Percentiles rank a stretch among this genome's conserved stretches.
These are phyloP conservation scores for Sogatella furcifera DNA, from an alignment of 1,140 invertebrate species.

Conservation along the genomic window DNA sequence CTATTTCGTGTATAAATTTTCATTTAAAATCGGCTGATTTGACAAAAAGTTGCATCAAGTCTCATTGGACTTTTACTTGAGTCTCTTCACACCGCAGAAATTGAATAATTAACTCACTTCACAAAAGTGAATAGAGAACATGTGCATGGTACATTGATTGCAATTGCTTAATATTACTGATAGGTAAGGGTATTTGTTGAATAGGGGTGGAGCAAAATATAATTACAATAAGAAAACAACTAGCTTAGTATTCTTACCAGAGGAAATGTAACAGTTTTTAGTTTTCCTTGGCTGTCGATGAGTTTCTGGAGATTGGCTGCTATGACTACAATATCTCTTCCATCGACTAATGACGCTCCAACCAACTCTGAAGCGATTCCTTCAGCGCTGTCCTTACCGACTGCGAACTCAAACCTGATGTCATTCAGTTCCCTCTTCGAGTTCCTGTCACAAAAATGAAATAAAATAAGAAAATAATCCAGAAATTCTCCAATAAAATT, in stretches of 20 bases:
- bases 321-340: conserved; percentile 80
- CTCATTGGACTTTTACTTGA: too few relatives aligned
- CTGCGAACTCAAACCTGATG: conserved; percentile 91
- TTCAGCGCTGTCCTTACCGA: conserved; percentile 84
- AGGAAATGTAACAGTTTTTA: conserved; percentile 78
- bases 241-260: conserved; percentile 49
- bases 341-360: conserved; percentile 86
- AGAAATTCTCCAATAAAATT: too few relatives aligned
- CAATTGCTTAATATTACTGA: too few relatives aligned
- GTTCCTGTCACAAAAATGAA: conserved; percentile 45
- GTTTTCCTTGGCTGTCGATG: conserved; percentile 51
- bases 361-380: conserved; percentile 91
- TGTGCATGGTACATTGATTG: too few relatives aligned
- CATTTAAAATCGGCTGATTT: too few relatives aligned
- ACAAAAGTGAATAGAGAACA: too few relatives aligned
- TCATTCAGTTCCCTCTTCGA: conserved; percentile 87
- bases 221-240: not conserved
- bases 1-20: too few relatives aligned
- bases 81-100: too few relatives aligned
- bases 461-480: not conserved
- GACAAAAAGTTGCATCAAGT: too few relatives aligned
- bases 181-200: too few relatives aligned
- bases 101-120: too few relatives aligned
- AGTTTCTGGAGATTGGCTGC: conserved; percentile 86
- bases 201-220: too few relatives aligned